Percentiles rank a stretch among this genome's conserved stretches.
These are phyloP conservation scores for Aphyosemion australe DNA, from an alignment of 2,113 vertebrate genomes.

Conservation along the genomic window DNA sequence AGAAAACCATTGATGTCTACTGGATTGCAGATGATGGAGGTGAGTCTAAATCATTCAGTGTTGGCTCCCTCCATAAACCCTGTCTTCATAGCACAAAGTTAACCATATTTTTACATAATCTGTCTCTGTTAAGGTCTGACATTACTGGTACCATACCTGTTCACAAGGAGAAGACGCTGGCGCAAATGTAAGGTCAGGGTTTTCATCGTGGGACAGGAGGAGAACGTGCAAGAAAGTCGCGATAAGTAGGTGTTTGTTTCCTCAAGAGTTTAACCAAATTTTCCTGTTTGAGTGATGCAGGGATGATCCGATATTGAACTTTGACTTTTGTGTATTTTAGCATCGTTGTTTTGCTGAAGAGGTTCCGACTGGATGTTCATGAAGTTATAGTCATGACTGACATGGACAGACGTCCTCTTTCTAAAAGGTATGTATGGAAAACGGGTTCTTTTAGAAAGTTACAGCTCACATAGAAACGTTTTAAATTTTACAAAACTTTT, in stretches of 20 bases:
- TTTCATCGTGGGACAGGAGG: constrained; percentile 73
- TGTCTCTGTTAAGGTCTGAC: constrained; percentile 73
- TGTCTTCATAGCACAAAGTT: background rate
- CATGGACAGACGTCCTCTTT: constrained; percentile 65
- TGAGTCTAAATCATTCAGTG: constrained; percentile 8
- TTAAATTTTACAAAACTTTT: no score
- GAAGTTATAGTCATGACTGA: constrained; percentile 81
- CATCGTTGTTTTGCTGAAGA: constrained; percentile 72
- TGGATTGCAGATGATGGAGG: constrained; percentile 83
- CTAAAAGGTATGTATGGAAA: constrained; percentile 66
- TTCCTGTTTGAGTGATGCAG: no score
- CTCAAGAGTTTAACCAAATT: no score
- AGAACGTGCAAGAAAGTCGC: constrained; percentile 72
- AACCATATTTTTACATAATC: background rate
- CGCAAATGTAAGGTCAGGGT: constrained; percentile 71
- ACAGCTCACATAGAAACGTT: background rate
- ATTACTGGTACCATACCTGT: constrained; percentile 80
- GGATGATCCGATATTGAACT: no score
- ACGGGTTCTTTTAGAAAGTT: background rate
- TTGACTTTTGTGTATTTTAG: constrained; percentile 40
- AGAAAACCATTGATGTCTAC: constrained; percentile 78
- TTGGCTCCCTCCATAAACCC: no score
- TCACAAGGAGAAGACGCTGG: constrained; percentile 78
- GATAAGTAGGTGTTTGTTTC: constrained; percentile 66
- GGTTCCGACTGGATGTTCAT: constrained; percentile 76